Conservation (phyloP, 2,113 vertebrate species). For the Phocoena sinus region DNA sequence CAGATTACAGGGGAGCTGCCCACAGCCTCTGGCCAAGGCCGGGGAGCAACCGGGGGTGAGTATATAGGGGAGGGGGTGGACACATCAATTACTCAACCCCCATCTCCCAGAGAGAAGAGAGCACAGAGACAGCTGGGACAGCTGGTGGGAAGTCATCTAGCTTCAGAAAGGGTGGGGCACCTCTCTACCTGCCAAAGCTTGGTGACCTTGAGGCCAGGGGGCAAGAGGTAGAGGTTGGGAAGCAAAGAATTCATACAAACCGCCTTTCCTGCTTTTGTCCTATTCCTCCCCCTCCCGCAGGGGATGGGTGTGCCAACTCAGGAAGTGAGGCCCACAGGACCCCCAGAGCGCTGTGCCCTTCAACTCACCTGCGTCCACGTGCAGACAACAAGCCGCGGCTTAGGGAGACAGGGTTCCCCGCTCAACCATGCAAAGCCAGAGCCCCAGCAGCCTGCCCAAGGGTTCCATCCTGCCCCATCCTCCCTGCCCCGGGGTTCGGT, state of each 20-base stretch:
- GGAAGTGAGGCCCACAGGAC: neutral
- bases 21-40: neutral
- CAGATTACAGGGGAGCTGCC: neutral
- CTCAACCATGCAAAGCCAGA: constrained; percentile 54
- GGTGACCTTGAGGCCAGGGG: neutral
- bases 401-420: neutral
- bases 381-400: neutral
- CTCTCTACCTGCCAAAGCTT: neutral
- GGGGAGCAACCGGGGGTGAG: neutral
- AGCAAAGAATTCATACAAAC: neutral
- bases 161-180: neutral
- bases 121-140: neutral
- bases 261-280: neutral
- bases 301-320: neutral
- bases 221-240: neutral
- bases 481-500: neutral
- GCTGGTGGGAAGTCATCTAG: neutral
- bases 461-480: neutral
- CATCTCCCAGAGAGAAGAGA: neutral
- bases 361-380: constrained; percentile 12
- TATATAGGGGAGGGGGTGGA: neutral
- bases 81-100: neutral
- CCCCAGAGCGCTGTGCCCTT: neutral
- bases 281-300: neutral
- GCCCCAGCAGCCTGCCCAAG: constrained; percentile 4